Evolutionary conservation across 2,888 invertebrate genomes (phyloP), one percentile per base, ranked within the genome.

Genomic region (Ptychoptera albimana): DNA sequence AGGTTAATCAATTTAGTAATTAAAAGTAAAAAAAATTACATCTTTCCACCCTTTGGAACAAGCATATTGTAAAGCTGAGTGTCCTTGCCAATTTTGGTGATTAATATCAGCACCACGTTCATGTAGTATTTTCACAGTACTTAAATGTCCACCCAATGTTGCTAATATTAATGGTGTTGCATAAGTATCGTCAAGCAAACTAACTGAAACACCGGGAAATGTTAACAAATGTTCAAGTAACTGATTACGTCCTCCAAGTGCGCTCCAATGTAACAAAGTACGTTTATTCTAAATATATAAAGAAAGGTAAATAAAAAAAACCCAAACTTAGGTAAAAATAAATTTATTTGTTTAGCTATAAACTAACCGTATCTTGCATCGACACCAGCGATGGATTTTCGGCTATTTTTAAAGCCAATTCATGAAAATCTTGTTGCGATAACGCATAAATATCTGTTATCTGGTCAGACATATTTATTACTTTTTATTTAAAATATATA

Each of bases 121-220:
- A 12, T 48, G 15, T 8, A 50, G 37, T 12, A 43, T 8, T 36
- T 47, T 36, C 12, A 42, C 45, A 15, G 47, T 38, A 16, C 39
- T 39, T 9, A 46, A 31, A n/a, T 46, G 44, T 10, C 50, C 50
- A 15, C 47, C 47, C 11, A 50, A 38, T 9, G 42, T 35, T 6
- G 45, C 45, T 29, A 50, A 37, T 14, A 50, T 46, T 8, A 50
- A 40, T 39, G 48, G 44, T 12, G 50, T 47, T 1, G 44, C 43
- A 11, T 35, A 8, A 4, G 46, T 44, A 38, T 50, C 48, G 29
- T 50, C 50, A 29, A 8, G 8, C 2, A 30, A 32, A 48, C 48
- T 42, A 11, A 46, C 15, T 10, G 39, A 37, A n/a, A 12, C 16
- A 6, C 13, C 23, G n/a, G 34, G 12, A n/a, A 16, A 23, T 23